Base-by-base conservation (phyloP, 2,113 vertebrate species). In the Seriola aureovittata region DNA sequence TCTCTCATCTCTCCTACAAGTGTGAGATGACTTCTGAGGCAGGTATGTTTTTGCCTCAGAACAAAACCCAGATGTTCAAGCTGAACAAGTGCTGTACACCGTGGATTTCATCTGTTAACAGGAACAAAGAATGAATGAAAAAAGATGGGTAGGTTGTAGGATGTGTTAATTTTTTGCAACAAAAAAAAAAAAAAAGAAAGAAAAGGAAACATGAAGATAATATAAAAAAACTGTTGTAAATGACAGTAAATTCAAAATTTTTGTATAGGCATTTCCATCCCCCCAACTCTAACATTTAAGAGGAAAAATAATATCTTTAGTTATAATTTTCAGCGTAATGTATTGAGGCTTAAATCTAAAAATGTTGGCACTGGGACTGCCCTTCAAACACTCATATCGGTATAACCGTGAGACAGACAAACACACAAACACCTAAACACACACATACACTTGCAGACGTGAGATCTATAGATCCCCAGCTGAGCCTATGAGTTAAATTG, bases 401-500 rank as follows among this genome's bases (percentile, higher is more conserved):
- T 75, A 29, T 46, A 54, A 42, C 38, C 42, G 9, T 14, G 58
- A 88, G 36, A 75, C 57, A 40, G 3, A 70, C 63, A 82, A 16
- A 70, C 64, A 65, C 58, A 60, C 32, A 52, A 7, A 74, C 16
- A 71, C 25, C 16, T 17, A 12, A 69, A 64, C 46, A 42, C 11
- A 59, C 59, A 60, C 32, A 72, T 52, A 65, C 36, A 23, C 1
- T 7, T 68, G 78, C 67, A 80, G 52, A 54, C 25, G 54, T 54
- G 21, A 70, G 75, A 85, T 75, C 69, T 81, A 78, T 75, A 74
- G 69, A 75, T 74, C 70, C 78, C 71, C 87, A 90, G 86, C 85
- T 89, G 92, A 85, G 86, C 65, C 71, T 63, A 21, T 58, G 62
- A 86, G 64, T 76, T 73, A 65, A 85, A 86, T 77, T 84, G 88